A percentile compares a stretch with the other conserved stretches of the same genome.
Conservation (phyloP, 2,888 invertebrate species). For the Mythimna impura region DNA sequence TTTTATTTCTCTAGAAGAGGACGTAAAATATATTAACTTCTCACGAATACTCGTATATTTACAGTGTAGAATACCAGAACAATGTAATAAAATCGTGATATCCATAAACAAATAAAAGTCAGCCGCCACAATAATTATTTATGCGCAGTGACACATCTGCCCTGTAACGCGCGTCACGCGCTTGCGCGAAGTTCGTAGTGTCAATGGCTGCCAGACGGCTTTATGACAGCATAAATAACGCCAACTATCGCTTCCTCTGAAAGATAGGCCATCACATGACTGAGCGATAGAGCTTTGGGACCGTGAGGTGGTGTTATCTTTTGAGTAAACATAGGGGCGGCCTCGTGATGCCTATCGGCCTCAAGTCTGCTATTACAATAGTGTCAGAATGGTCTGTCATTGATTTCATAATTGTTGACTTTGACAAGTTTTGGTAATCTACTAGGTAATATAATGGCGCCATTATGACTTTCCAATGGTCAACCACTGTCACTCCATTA, state of each 20-base stretch:
- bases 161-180: slow-evolving; percentile 19
- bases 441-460: too few relatives aligned
- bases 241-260: slow-evolving; percentile 41
- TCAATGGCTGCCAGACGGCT: slow-evolving; percentile 36
- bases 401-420: too few relatives aligned
- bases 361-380: too few relatives aligned
- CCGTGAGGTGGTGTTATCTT: slow-evolving; percentile 31
- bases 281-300: slow-evolving; percentile 48
- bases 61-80: too few relatives aligned
- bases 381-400: too few relatives aligned
- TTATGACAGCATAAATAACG: slow-evolving; percentile 26
- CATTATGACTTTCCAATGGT: too few relatives aligned
- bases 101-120: background rate
- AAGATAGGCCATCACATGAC: slow-evolving; percentile 50
- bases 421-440: too few relatives aligned
- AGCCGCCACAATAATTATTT: background rate
- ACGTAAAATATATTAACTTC: too few relatives aligned
- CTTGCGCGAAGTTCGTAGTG: slow-evolving; percentile 38
- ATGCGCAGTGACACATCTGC: slow-evolving; percentile 31
- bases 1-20: too few relatives aligned
- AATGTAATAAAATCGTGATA: background rate
- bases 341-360: slow-evolving; percentile 43
- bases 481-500: too few relatives aligned
- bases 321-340: slow-evolving; percentile 33
- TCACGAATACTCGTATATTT: too few relatives aligned